Percentiles rank a stretch among this genome's conserved stretches.
phyloP scores from a whole-genome alignment of 1,140 invertebrate species.

The Ganaspis sp. region DNA sequence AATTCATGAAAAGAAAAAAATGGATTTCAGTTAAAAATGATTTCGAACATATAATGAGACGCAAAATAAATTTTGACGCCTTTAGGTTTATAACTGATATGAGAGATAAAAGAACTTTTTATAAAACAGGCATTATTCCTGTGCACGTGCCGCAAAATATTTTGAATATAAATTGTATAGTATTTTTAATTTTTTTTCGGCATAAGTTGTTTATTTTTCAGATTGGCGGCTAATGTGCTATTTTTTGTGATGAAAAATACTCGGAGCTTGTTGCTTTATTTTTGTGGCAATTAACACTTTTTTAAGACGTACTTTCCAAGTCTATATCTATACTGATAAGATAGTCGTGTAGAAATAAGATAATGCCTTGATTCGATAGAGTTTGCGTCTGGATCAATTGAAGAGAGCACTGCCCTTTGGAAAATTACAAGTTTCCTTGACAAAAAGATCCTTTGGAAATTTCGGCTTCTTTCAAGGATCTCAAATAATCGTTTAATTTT shows the following conservation, averaged over 20 bases:
- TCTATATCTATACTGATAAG: constrained; percentile 7
- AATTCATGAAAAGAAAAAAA: too few relatives aligned
- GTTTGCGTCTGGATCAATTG: constrained; percentile 12
- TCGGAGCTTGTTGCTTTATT: not conserved
- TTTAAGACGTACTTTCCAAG: not conserved
- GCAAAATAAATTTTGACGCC: constrained; percentile 2
- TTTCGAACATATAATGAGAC: too few relatives aligned
- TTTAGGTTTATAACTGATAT: not conserved
- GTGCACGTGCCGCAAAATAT: not conserved
- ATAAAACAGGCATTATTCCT: too few relatives aligned
- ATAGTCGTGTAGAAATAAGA: constrained; percentile 26
- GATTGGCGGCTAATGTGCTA: not conserved
- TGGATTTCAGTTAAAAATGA: too few relatives aligned
- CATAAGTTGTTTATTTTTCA: not conserved
- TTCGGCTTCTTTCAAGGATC: not conserved
- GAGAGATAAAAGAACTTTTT: not conserved
- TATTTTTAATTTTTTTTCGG: too few relatives aligned
- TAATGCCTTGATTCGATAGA: constrained; percentile 18
- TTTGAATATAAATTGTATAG: not conserved
- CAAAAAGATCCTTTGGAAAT: constrained; percentile 14
- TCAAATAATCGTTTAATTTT: not conserved
- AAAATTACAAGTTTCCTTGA: not conserved
- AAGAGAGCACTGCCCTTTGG: not conserved
- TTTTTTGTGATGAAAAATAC: not conserved
- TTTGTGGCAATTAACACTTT: not conserved